Evolutionary conservation across 92 coral and sea anemone genomes (phyloP).

Genomic region (Blastomussa wellsi): DNA sequence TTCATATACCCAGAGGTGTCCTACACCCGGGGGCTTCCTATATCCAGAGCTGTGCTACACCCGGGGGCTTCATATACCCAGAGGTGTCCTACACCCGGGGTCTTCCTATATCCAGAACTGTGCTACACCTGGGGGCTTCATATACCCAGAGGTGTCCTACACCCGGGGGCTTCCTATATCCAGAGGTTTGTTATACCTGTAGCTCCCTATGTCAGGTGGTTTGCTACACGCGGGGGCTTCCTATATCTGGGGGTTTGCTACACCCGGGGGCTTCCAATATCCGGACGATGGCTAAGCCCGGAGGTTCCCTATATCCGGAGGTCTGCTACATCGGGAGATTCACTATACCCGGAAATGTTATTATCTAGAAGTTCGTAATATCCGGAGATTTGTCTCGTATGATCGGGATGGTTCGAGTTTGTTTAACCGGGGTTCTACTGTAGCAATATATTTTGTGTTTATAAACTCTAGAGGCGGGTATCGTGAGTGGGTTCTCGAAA

Average conservation of each 20-base stretch:
- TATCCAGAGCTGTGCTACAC: too few relatives aligned
- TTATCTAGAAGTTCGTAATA: background rate
- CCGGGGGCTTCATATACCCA: too few relatives aligned
- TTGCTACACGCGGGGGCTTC: background rate
- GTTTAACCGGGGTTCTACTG: background rate
- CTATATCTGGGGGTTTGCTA: background rate
- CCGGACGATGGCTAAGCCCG: too few relatives aligned
- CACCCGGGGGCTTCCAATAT: background rate
- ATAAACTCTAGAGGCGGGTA: background rate
- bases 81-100: too few relatives aligned
- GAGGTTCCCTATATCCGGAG: too few relatives aligned
- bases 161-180: too few relatives aligned
- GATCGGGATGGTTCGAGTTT: background rate
- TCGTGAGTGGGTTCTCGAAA: slow-evolving; percentile 17
- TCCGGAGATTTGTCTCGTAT: background rate
- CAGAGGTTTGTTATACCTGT: too few relatives aligned
- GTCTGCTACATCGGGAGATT: too few relatives aligned
- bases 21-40: too few relatives aligned
- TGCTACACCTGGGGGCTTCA: background rate
- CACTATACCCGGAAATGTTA: background rate
- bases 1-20: background rate
- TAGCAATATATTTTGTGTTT: background rate
- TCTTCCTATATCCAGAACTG: too few relatives aligned
- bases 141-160: too few relatives aligned
- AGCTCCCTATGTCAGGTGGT: too few relatives aligned